Percentiles rank a stretch among this genome's conserved stretches.
Evolutionary conservation across 2,113 vertebrate species (phyloP).

Genomic region (Sciurus niger): DNA sequence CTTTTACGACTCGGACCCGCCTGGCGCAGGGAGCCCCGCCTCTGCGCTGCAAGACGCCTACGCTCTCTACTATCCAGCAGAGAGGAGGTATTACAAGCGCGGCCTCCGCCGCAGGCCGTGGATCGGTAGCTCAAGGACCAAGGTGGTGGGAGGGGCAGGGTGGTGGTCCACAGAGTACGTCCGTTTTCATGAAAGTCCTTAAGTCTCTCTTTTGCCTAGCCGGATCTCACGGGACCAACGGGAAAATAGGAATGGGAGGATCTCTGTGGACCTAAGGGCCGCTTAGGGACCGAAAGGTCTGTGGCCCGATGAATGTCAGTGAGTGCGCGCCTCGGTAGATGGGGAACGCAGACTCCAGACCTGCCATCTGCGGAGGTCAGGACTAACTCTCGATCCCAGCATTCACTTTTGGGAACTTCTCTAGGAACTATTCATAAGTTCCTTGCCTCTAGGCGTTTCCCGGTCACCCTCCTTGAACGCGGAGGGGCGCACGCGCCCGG

Average conservation of each 20-base stretch:
- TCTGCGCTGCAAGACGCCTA: slow-evolving; percentile 91
- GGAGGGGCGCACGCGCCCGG: neutral
- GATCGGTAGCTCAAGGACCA: neutral
- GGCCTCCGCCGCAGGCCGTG: no score
- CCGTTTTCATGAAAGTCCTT: neutral
- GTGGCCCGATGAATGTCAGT: neutral
- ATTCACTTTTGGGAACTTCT: neutral
- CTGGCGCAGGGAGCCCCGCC: slow-evolving; percentile 91
- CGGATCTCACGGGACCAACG: neutral
- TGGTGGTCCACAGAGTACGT: neutral
- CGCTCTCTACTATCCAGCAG: slow-evolving; percentile 91
- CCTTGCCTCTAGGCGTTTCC: no score
- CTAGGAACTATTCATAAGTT: neutral
- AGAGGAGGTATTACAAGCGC: slow-evolving; percentile 91
- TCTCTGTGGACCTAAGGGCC: neutral
- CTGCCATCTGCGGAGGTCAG: neutral
- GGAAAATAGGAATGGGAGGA: neutral
- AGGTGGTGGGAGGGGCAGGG: neutral
- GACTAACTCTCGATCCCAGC: neutral
- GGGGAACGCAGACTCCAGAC: neutral
- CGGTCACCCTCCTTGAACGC: neutral
- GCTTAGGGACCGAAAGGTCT: neutral
- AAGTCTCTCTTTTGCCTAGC: neutral
- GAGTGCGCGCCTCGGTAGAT: neutral
- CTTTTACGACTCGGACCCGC: slow-evolving; percentile 92